These are phyloP conservation scores for Alloplasta piceator DNA, from an alignment of 2,888 invertebrate genomes.

Conservation along the genomic window DNA sequence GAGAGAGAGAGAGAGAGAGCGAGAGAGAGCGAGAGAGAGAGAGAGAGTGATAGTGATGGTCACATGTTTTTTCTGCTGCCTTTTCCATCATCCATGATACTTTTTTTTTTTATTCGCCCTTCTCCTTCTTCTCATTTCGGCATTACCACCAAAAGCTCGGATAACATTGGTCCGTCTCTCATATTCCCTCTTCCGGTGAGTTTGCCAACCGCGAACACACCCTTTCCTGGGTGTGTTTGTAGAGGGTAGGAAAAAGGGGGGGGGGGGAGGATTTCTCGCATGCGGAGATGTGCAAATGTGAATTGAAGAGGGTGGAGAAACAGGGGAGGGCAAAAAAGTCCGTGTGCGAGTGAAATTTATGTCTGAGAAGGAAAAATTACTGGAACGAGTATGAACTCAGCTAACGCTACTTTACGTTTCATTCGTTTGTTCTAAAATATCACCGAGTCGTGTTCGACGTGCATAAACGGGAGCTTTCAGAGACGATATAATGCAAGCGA, in stretches of 20 bases:
- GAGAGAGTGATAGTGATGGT: constrained; percentile 57
- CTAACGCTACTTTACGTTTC: constrained; percentile 29
- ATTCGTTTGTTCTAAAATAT: constrained; percentile 45
- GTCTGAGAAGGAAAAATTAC: constrained; percentile 41
- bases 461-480: too few species aligned
- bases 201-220: constrained; percentile 61
- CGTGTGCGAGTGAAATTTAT: constrained; percentile 20
- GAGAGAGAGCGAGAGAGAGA: constrained; percentile 49
- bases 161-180: constrained; percentile 10
- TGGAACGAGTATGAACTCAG: constrained; percentile 1
- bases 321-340: constrained; percentile 9
- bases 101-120: constrained; percentile 38
- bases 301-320: too few species aligned
- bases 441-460: constrained; percentile 6
- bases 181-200: constrained; percentile 50
- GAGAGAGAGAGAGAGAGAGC: constrained; percentile 54
- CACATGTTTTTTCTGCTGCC: constrained; percentile 31
- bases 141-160: constrained; percentile 33
- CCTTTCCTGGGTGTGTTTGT: constrained; percentile 46
- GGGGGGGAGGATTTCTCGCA: constrained; percentile 12
- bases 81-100: constrained; percentile 24
- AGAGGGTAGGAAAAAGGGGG: constrained; percentile 16
- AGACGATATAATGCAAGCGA: neutral
- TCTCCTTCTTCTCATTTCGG: constrained; percentile 55
- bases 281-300: constrained; percentile 44